Evolutionary conservation across 2,113 vertebrate species (phyloP).

Genomic region (Eidolon helvum): DNA sequence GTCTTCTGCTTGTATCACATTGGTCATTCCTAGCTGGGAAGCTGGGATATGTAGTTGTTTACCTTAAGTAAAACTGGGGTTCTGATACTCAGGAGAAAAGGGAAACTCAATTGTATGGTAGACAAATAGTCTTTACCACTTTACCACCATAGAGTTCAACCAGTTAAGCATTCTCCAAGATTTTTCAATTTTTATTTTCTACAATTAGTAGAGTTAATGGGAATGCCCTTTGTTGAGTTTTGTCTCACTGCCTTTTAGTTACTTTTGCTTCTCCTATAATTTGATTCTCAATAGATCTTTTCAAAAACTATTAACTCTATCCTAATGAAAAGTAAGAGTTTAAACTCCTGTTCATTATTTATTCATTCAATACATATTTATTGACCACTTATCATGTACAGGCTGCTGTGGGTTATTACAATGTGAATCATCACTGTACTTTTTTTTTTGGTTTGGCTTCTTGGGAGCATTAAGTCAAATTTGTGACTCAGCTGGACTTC

Average conservation of each 20-base stretch:
- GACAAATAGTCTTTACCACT: background rate
- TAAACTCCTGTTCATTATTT: background rate
- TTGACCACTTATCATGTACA: background rate
- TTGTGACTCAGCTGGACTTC: background rate
- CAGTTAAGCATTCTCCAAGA: background rate
- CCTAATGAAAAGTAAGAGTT: background rate
- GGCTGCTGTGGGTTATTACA: background rate
- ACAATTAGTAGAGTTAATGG: background rate
- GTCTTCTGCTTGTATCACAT: background rate
- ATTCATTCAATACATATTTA: slow-evolving; percentile 32
- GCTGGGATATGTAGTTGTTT: background rate
- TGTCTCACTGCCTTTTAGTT: background rate
- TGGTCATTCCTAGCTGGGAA: background rate
- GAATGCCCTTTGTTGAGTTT: background rate
- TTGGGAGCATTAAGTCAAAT: background rate
- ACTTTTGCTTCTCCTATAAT: slow-evolving; percentile 10
- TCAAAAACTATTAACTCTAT: background rate
- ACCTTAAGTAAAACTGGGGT: background rate
- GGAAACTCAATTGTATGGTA: background rate
- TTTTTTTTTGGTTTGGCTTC: background rate
- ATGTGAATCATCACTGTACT: background rate
- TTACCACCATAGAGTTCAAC: background rate
- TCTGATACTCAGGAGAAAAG: background rate
- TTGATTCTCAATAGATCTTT: slow-evolving; percentile 22
- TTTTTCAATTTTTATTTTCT: background rate